Base-by-base conservation (phyloP, 1,140 invertebrate species). In the Cheumatopsyche charites region DNA sequence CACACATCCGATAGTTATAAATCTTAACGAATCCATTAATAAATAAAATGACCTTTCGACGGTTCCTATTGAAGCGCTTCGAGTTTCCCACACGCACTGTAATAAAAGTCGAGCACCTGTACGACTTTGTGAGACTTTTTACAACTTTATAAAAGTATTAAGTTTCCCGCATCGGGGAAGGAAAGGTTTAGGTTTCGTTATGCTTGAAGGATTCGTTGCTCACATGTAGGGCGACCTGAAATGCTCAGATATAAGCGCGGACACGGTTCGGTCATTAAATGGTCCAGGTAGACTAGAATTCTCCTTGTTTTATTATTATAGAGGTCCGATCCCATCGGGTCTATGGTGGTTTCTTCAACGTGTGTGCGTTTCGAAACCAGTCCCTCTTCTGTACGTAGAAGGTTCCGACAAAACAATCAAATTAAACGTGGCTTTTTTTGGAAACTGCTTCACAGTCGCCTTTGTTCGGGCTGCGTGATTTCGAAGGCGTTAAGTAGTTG, bases 191-290 rank as follows among this genome's bases (percentile, higher is more conserved):
- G 55, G 23, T 58, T 58, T 36, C 29, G 29, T 9, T 36, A 3
- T 9, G 29, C 29, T 36, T 36, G 29, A 36, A 9, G 29, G 9
- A 36, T 9, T 9, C 43, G 13, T 15, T 6, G 43, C 43, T 47
- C 13, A 47, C 13, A 15, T 47, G 15, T 47, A 47, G 11, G 13
- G 43, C 12, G 15, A 3, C 4, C 13, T 4, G 43, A 12, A 47
- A 47, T 47, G 43, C 43, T 47, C 15, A 3, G 15, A 15, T 12
- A 13, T 47, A 47, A n/a, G 11, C 12, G 43, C 11, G 43, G 15
- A 47, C 55, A 58, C 23, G 55, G 55, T 58, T 58, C 55, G 23
- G 55, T 58, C 55, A 58, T 58, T 58, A 58, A 25, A 58, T 58
- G 23, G 55, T 58, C 55, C 23, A 58, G 55, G 55, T 58, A 58